A percentile compares a stretch with the other conserved stretches of the same genome.
Conservation (phyloP, 2,797 vertebrate species). For the Micropoecilia bifurca region DNA sequence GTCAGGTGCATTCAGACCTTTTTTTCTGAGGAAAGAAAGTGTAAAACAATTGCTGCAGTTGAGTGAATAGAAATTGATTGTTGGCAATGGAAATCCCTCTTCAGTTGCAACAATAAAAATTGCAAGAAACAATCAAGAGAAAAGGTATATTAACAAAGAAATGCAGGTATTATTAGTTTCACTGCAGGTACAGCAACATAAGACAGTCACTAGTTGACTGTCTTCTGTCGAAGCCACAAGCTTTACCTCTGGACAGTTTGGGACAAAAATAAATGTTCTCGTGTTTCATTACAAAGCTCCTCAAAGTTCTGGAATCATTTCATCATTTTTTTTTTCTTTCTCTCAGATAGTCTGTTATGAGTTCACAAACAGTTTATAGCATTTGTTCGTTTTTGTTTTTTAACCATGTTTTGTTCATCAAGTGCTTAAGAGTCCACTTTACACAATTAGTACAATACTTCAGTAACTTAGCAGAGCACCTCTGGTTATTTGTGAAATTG, state of each 20-base stretch:
- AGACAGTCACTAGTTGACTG: background rate
- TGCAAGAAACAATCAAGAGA: background rate
- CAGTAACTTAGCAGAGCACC: background rate
- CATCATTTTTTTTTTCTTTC: background rate
- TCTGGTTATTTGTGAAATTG: background rate
- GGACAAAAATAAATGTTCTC: background rate
- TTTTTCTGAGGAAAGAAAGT: background rate
- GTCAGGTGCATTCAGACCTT: background rate
- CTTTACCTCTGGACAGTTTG: background rate
- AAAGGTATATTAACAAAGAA: background rate
- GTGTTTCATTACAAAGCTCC: background rate
- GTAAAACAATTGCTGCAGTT: background rate
- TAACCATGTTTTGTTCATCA: background rate
- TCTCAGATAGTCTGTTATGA: background rate
- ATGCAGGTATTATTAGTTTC: background rate
- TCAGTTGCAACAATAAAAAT: background rate
- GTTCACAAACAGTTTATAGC: background rate
- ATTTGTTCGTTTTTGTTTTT: background rate
- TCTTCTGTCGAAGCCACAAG: background rate
- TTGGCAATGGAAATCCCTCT: background rate
- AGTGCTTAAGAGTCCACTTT: too few relatives aligned
- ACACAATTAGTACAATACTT: background rate
- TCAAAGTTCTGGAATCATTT: background rate
- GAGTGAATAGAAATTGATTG: background rate
- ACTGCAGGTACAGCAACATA: background rate